A percentile compares a stretch with the other conserved stretches of the same genome.
These are phyloP conservation scores for Ectemnius lituratus DNA, from an alignment of 2,888 invertebrate species.

Conservation along the genomic window DNA sequence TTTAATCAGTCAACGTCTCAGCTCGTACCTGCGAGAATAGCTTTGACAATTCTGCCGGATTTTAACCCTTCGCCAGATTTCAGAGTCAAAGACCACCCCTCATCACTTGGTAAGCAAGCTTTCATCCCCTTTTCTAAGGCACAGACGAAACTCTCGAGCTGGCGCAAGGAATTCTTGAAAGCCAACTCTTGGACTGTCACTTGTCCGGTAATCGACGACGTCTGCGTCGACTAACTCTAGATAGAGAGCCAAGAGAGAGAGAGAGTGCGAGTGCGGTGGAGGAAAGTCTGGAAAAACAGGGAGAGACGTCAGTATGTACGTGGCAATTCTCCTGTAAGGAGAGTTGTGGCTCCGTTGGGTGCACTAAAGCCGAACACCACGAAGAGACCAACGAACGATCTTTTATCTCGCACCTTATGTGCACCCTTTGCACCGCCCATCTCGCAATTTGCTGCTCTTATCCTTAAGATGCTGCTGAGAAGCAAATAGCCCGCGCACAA, in stretches of 20 bases:
- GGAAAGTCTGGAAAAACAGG: not conserved
- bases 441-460: not conserved
- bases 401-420: constrained; percentile 34
- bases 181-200: constrained; percentile 20
- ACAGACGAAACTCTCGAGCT: too few species aligned
- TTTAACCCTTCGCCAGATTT: too few species aligned
- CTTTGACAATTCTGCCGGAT: too few species aligned
- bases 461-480: too few species aligned
- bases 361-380: constrained; percentile 14
- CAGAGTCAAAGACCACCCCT: too few species aligned
- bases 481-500: too few species aligned
- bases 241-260: not conserved
- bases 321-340: constrained; percentile 7
- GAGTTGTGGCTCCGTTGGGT: constrained; percentile 12
- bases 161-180: too few species aligned
- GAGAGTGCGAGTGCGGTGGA: not conserved
- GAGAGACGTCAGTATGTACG: not conserved
- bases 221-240: not conserved
- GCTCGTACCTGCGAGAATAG: too few species aligned
- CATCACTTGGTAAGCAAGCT: too few species aligned
- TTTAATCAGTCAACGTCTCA: too few species aligned
- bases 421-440: constrained; percentile 15
- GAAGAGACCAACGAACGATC: constrained; percentile 2
- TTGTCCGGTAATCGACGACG: constrained; percentile 23
- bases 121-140: too few species aligned